Conservation (phyloP, 2,888 invertebrate genomes). For the Aphrophora alni region DNA sequence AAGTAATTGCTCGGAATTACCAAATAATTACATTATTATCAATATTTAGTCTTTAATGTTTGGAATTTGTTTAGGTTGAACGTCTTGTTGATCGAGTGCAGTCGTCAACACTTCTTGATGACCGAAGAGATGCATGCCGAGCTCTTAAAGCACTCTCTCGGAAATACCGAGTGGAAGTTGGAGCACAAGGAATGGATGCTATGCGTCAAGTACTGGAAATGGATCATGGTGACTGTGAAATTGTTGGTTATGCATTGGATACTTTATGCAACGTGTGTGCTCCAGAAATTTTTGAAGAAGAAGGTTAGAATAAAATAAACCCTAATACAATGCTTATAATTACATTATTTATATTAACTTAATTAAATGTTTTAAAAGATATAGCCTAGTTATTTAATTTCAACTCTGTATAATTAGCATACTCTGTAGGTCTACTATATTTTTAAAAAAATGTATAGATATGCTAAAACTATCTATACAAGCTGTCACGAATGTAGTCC, state of each 20-base stretch:
- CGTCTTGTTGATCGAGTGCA: slow-evolving; percentile 90
- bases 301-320: slow-evolving; percentile 59
- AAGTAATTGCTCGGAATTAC: no score
- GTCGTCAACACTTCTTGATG: slow-evolving; percentile 92
- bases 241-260: slow-evolving; percentile 89
- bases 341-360: no score
- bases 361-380: no score
- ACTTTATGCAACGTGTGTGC: slow-evolving; percentile 90
- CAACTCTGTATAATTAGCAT: no score
- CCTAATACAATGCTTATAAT: no score
- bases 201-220: slow-evolving; percentile 79
- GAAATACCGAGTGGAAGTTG: slow-evolving; percentile 95
- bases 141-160: slow-evolving; percentile 90
- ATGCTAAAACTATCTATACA: no score
- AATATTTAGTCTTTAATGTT: no score
- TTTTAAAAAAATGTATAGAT: no score
- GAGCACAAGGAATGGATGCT: slow-evolving; percentile 89
- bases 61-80: slow-evolving; percentile 75
- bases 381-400: no score
- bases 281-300: slow-evolving; percentile 80
- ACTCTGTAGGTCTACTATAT: no score
- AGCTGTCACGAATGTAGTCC: no score
- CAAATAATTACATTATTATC: no score
- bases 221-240: slow-evolving; percentile 90
- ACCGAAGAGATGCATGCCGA: slow-evolving; percentile 94